A percentile compares a stretch with the other conserved stretches of the same genome.
phyloP scores from a whole-genome alignment of 2,113 vertebrate species.

The Platichthys flesus region DNA sequence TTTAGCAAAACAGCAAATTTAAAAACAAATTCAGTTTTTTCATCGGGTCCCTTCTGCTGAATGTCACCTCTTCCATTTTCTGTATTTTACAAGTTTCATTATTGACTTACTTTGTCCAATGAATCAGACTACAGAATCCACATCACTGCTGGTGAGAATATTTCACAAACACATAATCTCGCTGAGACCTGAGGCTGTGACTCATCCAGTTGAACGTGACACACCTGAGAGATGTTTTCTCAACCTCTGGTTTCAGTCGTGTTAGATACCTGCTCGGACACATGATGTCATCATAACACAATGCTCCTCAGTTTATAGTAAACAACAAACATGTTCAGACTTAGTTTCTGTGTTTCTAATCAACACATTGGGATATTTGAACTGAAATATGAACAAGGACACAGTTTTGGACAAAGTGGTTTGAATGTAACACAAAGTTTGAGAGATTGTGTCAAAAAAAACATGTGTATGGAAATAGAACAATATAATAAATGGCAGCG shows the following conservation, averaged over 20 bases:
- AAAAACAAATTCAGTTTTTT: too few species aligned
- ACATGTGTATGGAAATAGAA: too few species aligned
- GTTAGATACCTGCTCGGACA: not conserved
- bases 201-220: constrained; percentile 42
- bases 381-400: too few species aligned
- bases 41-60: too few species aligned
- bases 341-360: not conserved
- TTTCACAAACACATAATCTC: not conserved
- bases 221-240: constrained; percentile 16
- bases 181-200: constrained; percentile 11
- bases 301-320: not conserved
- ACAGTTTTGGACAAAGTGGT: too few species aligned
- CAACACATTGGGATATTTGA: not conserved
- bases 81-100: not conserved
- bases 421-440: too few species aligned
- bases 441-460: too few species aligned
- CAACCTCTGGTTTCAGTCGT: constrained; percentile 55
- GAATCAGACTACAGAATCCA: not conserved
- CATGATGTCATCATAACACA: constrained; percentile 31
- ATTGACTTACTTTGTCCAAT: not conserved
- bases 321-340: not conserved
- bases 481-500: too few species aligned
- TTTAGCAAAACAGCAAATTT: too few species aligned
- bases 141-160: not conserved
- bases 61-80: not conserved